These are phyloP conservation scores for Erythrolamprus reginae DNA, from an alignment of 2,113 vertebrate genomes.

Conservation along the genomic window DNA sequence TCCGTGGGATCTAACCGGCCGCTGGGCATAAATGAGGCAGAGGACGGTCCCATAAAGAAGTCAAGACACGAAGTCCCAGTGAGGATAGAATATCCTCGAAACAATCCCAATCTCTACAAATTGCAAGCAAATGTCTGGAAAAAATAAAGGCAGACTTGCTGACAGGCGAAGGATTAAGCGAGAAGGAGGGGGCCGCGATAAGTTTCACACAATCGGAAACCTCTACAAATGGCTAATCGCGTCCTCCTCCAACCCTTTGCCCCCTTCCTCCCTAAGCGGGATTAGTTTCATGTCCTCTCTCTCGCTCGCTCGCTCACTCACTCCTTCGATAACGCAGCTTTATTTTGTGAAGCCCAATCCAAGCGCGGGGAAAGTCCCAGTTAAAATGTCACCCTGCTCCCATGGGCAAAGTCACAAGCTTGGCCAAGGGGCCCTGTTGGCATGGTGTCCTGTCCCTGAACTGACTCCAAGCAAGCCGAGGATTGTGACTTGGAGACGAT, in stretches of 20 bases:
- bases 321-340: accelerated
- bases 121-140: constrained; percentile 37
- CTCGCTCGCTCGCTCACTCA: too few relatives aligned
- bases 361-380: not conserved
- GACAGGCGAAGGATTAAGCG: constrained; percentile 40
- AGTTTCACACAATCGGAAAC: constrained; percentile 26
- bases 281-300: not conserved
- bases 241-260: not conserved
- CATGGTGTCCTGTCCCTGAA: not conserved
- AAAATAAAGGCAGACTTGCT: constrained; percentile 32
- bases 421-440: not conserved
- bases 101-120: not conserved
- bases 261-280: accelerated
- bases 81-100: too few relatives aligned
- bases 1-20: too few relatives aligned
- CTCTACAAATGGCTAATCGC: constrained; percentile 11
- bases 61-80: too few relatives aligned
- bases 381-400: not conserved
- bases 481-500: not conserved
- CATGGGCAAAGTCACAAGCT: not conserved
- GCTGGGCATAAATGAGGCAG: too few relatives aligned
- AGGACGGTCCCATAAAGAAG: too few relatives aligned
- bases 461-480: not conserved
- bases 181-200: constrained; percentile 26
- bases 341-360: not conserved